Percentiles rank a stretch among this genome's conserved stretches.
These are phyloP conservation scores for Micropoecilia bifurca DNA, from an alignment of 2,797 vertebrate species.

Conservation along the genomic window DNA sequence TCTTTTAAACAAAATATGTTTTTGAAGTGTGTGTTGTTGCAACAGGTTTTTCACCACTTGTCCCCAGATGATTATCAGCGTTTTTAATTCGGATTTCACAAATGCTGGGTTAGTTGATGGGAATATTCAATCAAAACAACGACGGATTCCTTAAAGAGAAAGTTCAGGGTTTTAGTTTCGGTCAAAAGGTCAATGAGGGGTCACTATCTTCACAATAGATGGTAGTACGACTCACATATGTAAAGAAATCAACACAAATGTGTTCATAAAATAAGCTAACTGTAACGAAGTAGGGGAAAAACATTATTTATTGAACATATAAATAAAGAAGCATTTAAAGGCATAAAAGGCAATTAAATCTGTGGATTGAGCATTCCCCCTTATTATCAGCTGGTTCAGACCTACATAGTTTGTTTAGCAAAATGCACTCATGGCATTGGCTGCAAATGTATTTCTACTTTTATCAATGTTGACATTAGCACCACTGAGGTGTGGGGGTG, in stretches of 20 bases:
- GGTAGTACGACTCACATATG: background rate
- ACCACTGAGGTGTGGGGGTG: background rate
- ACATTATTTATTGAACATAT: background rate
- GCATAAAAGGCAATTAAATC: background rate
- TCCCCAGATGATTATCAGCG: background rate
- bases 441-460: background rate
- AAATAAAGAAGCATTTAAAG: background rate
- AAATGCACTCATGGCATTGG: background rate
- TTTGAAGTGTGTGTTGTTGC: background rate
- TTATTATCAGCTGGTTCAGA: background rate
- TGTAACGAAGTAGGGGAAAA: background rate
- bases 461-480: background rate
- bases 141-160: background rate
- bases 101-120: background rate
- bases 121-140: background rate
- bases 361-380: background rate
- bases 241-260: background rate
- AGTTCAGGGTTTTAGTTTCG: background rate
- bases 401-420: background rate
- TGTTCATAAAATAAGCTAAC: background rate
- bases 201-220: background rate
- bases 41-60: conserved; percentile 2
- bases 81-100: background rate
- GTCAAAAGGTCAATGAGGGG: background rate
- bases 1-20: background rate